Evolutionary conservation across 2,888 invertebrate species (phyloP).

Genomic region (Exocentrus adspersus): DNA sequence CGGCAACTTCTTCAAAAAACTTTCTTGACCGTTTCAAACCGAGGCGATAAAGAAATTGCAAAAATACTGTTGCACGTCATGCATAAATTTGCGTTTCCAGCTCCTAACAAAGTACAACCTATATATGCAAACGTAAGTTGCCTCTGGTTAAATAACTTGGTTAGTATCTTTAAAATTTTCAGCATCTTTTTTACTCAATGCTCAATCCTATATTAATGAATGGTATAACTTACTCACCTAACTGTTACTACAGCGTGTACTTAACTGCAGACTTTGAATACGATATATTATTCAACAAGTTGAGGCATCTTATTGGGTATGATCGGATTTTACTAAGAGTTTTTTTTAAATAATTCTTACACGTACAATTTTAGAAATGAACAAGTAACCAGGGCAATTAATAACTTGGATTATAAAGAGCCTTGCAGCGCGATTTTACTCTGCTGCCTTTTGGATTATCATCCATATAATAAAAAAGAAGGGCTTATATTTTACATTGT

Average conservation of each 20-base stretch:
- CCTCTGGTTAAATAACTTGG: not conserved
- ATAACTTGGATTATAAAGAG: slow-evolving; percentile 38
- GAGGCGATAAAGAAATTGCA: not conserved
- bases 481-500: slow-evolving; percentile 39
- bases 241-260: slow-evolving; percentile 44
- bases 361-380: slow-evolving; percentile 36
- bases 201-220: slow-evolving; percentile 37
- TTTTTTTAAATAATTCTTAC: slow-evolving; percentile 2
- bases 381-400: slow-evolving; percentile 40
- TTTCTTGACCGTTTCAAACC: not conserved
- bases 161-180: slow-evolving; percentile 22
- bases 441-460: slow-evolving; percentile 41
- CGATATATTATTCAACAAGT: slow-evolving; percentile 41
- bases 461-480: slow-evolving; percentile 40
- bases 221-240: slow-evolving; percentile 40
- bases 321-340: not conserved
- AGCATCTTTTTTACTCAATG: slow-evolving; percentile 44
- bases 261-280: slow-evolving; percentile 46
- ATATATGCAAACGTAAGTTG: not conserved
- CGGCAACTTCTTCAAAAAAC: not conserved
- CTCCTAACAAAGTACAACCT: not conserved
- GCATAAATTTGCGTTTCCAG: not conserved
- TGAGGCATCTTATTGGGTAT: slow-evolving; percentile 40
- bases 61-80: not conserved
- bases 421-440: slow-evolving; percentile 41